Conservation (phyloP, 2,113 vertebrate genomes). For the Colaptes auratus region DNA sequence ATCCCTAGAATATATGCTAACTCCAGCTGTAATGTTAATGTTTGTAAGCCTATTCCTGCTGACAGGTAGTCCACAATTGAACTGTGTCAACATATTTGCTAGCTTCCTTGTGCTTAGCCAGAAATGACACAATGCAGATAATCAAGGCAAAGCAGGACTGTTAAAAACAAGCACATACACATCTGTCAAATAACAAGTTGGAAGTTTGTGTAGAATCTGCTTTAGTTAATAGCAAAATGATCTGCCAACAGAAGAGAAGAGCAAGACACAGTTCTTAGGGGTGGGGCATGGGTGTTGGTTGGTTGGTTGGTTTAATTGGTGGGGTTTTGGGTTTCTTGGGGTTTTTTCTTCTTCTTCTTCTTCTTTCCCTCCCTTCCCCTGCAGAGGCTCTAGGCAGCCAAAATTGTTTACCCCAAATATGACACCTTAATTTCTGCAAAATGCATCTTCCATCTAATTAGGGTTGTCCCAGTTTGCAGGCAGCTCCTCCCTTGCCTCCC, state of each 20-base stretch:
- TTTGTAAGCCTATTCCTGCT: neutral
- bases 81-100: neutral
- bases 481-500: too few relatives aligned
- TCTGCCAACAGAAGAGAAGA: neutral
- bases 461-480: too few relatives aligned
- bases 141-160: slow-evolving; percentile 8
- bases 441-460: neutral
- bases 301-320: too few relatives aligned
- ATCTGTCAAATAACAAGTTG: slow-evolving; percentile 5
- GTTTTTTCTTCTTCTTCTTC: neutral
- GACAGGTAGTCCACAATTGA: neutral
- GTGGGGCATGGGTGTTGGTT: neutral
- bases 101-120: neutral
- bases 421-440: neutral
- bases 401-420: neutral
- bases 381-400: neutral
- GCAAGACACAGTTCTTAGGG: neutral
- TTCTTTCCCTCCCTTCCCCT: neutral
- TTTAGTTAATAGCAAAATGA: slow-evolving; percentile 1
- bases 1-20: neutral
- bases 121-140: neutral
- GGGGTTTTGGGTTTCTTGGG: too few relatives aligned
- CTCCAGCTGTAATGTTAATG: neutral
- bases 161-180: slow-evolving; percentile 37
- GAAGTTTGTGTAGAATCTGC: neutral